phyloP scores from a whole-genome alignment of 1,140 invertebrate species.

The Trinorchestia longiramus region DNA sequence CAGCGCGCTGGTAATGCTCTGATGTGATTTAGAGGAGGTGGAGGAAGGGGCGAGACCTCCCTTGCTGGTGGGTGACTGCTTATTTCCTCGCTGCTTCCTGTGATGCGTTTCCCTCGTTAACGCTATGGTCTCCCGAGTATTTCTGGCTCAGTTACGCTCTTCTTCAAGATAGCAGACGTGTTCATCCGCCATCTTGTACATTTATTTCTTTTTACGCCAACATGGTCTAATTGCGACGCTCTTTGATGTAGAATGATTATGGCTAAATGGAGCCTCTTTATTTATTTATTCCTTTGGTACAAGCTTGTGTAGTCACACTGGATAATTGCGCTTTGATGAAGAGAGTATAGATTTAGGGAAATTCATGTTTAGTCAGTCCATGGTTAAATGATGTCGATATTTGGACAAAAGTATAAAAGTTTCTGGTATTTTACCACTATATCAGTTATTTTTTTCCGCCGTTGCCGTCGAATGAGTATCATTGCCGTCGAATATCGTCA shows the following conservation, averaged over 20 bases:
- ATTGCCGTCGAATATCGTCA: background rate
- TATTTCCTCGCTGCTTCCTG: background rate
- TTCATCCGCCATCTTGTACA: background rate
- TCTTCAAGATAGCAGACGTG: background rate
- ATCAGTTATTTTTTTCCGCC: background rate
- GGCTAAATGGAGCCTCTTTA: background rate
- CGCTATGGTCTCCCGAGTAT: background rate
- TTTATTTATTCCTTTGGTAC: background rate
- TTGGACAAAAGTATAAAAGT: background rate
- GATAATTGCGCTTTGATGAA: background rate
- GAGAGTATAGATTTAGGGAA: background rate
- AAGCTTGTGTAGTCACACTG: background rate
- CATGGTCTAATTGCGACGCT: background rate
- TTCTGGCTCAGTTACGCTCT: background rate
- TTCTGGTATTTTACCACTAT: background rate
- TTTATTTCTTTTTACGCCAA: background rate
- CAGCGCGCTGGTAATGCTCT: background rate
- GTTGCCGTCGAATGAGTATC: background rate
- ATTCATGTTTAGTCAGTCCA: background rate
- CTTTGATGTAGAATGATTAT: background rate
- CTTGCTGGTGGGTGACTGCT: conserved; percentile 4
- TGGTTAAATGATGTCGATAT: background rate
- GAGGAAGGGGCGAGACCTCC: background rate
- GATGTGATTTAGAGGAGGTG: background rate
- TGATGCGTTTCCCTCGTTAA: background rate